These are phyloP conservation scores for Oncorhynchus keta DNA, from an alignment of 2,113 vertebrate genomes.

Conservation along the genomic window DNA sequence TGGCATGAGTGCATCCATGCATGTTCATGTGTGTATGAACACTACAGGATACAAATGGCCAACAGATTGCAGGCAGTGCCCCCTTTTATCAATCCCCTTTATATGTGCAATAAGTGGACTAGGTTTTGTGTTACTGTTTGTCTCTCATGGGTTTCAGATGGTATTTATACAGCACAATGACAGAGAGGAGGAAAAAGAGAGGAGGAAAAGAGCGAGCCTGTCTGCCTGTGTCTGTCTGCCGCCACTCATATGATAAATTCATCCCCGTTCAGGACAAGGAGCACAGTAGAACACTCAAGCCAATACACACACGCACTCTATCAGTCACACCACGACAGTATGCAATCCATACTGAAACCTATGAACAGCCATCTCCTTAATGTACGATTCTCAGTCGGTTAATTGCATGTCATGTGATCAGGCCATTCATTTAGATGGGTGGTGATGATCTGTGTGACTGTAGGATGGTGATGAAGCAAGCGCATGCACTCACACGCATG, in stretches of 20 bases:
- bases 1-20: too few species aligned
- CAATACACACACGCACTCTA: neutral
- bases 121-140: too few species aligned
- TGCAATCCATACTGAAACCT: slow-evolving; percentile 22
- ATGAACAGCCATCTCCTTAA: slow-evolving; percentile 20
- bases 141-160: too few species aligned
- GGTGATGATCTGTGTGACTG: too few species aligned
- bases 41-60: too few species aligned
- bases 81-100: too few species aligned
- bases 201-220: neutral
- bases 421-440: neutral
- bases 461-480: too few species aligned
- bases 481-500: too few species aligned
- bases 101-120: too few species aligned
- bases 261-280: slow-evolving; percentile 11
- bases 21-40: too few species aligned
- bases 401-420: slow-evolving; percentile 20
- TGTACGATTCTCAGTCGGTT: slow-evolving; percentile 19
- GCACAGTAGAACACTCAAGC: neutral
- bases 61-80: too few species aligned
- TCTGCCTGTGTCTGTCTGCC: slow-evolving; percentile 35
- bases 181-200: neutral
- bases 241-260: slow-evolving; percentile 52
- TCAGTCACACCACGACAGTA: neutral
- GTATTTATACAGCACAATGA: neutral